Conservation (phyloP, 2,797 vertebrate species). For the Oryzias dopingdopingensis region DNA sequence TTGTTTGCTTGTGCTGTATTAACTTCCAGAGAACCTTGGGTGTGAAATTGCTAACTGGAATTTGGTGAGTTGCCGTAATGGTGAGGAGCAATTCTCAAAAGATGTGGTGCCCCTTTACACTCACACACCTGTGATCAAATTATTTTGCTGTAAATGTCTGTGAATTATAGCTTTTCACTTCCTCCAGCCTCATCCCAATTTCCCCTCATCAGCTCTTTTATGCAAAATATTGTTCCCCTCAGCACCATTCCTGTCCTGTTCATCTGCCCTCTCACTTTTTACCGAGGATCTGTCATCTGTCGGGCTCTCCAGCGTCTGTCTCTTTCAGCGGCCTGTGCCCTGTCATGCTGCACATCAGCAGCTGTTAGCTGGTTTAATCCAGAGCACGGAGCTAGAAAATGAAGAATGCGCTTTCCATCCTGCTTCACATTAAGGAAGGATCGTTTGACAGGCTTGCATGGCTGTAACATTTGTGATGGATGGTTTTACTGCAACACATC, state of each 20-base stretch:
- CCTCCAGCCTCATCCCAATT: constrained; percentile 27
- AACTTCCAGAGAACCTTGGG: constrained; percentile 54
- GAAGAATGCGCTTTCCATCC: constrained; percentile 49
- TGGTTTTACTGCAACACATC: constrained; percentile 30
- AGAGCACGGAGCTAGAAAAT: constrained; percentile 41
- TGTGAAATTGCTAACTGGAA: constrained; percentile 51
- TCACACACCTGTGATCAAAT: constrained; percentile 67
- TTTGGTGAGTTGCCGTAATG: constrained; percentile 38
- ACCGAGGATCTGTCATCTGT: constrained; percentile 44
- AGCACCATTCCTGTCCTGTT: constrained; percentile 30
- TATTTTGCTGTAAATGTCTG: constrained; percentile 47
- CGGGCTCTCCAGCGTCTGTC: constrained; percentile 25
- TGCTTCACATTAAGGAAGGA: constrained; percentile 42
- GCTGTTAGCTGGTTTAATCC: constrained; percentile 55
- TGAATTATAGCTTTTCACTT: constrained; percentile 49
- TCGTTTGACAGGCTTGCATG: constrained; percentile 38
- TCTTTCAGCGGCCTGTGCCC: constrained; percentile 44
- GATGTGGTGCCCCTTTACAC: constrained; percentile 51
- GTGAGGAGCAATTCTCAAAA: constrained; percentile 61
- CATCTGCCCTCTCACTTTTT: constrained; percentile 22
- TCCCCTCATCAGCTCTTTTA: constrained; percentile 23
- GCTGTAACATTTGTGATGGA: constrained; percentile 47
- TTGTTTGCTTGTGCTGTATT: constrained; percentile 56
- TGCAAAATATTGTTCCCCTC: constrained; percentile 37
- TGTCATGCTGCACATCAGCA: constrained; percentile 65